Percentiles rank a stretch among this genome's conserved stretches.
phyloP scores from a whole-genome alignment of 1,140 invertebrate species.

The Goniozus legneri region DNA sequence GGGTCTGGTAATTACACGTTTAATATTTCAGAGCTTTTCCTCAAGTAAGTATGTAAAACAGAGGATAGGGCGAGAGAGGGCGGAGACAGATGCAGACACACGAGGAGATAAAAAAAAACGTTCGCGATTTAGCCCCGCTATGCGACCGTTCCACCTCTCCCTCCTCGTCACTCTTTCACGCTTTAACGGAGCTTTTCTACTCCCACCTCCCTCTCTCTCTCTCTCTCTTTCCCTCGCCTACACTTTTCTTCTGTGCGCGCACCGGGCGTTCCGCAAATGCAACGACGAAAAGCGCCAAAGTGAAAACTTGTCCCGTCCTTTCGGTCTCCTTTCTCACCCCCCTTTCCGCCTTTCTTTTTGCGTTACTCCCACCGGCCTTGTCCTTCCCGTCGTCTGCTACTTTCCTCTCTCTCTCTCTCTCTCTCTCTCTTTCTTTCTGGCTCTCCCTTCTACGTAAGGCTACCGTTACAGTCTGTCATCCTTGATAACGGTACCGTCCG shows the following conservation, averaged over 20 bases:
- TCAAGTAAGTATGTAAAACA: conserved; percentile 46
- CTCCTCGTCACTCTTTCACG: conserved; percentile 19
- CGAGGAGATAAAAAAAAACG: too few species aligned
- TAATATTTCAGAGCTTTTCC: conserved; percentile 54
- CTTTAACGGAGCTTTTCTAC: conserved; percentile 11
- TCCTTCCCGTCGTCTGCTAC: conserved; percentile 11
- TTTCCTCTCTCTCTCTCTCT: conserved; percentile 7
- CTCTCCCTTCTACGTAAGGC: too few species aligned
- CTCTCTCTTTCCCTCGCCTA: conserved; percentile 20
- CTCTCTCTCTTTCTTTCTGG: too few species aligned
- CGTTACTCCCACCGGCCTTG: conserved; percentile 11
- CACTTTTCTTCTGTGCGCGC: conserved; percentile 23
- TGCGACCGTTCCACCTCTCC: conserved; percentile 22
- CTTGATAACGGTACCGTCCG: background rate
- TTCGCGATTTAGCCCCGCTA: conserved; percentile 40
- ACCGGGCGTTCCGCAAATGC: conserved; percentile 22
- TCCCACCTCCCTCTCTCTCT: conserved; percentile 18
- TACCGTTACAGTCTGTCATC: too few species aligned
- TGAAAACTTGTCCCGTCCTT: conserved; percentile 31
- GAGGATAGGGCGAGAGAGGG: too few species aligned
- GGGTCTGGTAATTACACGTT: conserved; percentile 52
- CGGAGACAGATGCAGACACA: too few species aligned
- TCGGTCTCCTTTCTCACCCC: conserved; percentile 9
- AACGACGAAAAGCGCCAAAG: conserved; percentile 39
- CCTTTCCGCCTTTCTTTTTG: conserved; percentile 25